Percentiles rank a stretch among this genome's conserved stretches.
These are phyloP conservation scores for Gadus chalcogrammus DNA, from an alignment of 2,113 vertebrate species.

Conservation along the genomic window DNA sequence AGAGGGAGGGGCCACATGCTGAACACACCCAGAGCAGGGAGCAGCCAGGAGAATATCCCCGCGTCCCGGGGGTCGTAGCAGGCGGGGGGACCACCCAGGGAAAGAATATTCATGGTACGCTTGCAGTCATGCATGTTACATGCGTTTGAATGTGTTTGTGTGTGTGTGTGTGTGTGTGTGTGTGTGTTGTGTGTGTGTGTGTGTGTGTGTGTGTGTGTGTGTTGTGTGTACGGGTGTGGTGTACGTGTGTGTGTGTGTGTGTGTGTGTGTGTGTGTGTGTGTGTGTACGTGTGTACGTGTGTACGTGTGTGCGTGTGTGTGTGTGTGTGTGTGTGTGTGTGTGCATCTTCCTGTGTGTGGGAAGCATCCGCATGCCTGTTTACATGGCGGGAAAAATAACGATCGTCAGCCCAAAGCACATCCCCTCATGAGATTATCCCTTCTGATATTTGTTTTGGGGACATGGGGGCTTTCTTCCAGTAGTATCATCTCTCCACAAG, in stretches of 20 bases:
- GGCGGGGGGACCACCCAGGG: conserved; percentile 14
- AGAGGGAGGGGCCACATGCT: conserved; percentile 53
- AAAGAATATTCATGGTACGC: conserved; percentile 52
- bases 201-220: conserved; percentile 7
- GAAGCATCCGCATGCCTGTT: neutral
- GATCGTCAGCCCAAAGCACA: neutral
- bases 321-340: neutral
- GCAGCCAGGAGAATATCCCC: conserved; percentile 62
- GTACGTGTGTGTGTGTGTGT: neutral
- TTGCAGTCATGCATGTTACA: conserved; percentile 41
- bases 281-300: conserved; percentile 29
- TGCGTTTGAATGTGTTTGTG: conserved; percentile 4
- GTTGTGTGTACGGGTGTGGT: too few species aligned
- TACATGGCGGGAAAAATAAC: neutral
- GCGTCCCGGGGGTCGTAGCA: conserved; percentile 17
- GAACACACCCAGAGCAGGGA: conserved; percentile 48
- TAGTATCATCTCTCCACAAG: neutral
- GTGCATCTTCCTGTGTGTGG: neutral
- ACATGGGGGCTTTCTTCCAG: neutral
- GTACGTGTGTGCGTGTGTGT: conserved; percentile 4
- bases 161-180: conserved; percentile 5
- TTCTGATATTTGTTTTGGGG: neutral
- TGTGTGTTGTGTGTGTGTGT: conserved; percentile 25
- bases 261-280: neutral
- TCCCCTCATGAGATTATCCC: neutral